phyloP scores from a whole-genome alignment of 2,888 invertebrate species.

The Cheilosia soror region DNA sequence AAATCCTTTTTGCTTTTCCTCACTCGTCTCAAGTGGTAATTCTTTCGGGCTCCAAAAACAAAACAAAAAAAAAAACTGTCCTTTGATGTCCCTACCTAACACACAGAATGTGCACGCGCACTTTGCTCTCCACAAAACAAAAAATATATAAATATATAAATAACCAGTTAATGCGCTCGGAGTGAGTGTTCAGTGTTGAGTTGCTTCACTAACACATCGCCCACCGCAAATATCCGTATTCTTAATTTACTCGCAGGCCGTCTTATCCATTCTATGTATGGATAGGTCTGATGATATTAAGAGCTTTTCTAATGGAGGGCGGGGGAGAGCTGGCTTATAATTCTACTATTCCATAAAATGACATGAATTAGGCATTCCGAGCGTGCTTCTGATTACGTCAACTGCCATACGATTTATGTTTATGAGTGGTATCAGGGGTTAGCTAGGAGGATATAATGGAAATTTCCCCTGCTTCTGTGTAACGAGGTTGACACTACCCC shows the following conservation, averaged over 20 bases:
- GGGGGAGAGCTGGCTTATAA: constrained; percentile 9
- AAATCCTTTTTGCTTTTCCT: constrained; percentile 5
- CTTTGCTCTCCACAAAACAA: constrained; percentile 7
- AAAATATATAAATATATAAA: constrained; percentile 33
- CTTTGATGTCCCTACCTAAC: neutral
- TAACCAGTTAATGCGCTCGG: constrained; percentile 55
- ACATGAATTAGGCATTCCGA: constrained; percentile 59
- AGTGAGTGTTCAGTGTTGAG: constrained; percentile 23
- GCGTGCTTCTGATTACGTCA: constrained; percentile 50
- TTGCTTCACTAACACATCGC: neutral
- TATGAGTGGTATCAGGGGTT: constrained; percentile 29
- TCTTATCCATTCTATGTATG: too few species aligned
- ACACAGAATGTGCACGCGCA: neutral
- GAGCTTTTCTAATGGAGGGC: constrained; percentile 24
- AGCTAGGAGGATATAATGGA: constrained; percentile 11
- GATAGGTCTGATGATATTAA: too few species aligned
- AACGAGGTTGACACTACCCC: neutral
- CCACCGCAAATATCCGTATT: constrained; percentile 28
- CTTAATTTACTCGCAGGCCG: constrained; percentile 30
- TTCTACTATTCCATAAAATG: constrained; percentile 26
- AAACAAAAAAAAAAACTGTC: constrained; percentile 11
- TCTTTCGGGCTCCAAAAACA: neutral
- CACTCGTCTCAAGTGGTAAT: constrained; percentile 7
- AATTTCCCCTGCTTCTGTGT: constrained; percentile 13
- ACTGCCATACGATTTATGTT: constrained; percentile 51